Percentiles rank a stretch among this genome's conserved stretches.
phyloP scores from a whole-genome alignment of 2,113 vertebrate species.

The Coptodon rendalli region DNA sequence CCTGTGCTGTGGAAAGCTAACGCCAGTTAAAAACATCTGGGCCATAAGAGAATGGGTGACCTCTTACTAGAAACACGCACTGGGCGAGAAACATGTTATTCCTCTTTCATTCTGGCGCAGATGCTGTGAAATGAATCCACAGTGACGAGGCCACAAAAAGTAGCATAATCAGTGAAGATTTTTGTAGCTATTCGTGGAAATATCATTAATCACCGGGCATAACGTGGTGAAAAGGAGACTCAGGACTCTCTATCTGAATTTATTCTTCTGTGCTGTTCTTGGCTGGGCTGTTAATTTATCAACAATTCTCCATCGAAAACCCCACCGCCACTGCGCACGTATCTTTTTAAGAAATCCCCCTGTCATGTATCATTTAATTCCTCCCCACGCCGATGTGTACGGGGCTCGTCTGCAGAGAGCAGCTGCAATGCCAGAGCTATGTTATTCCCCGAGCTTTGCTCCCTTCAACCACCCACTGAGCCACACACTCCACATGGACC shows the following conservation, averaged over 20 bases:
- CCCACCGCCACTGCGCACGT: neutral
- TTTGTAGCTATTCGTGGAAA: neutral
- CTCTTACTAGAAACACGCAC: constrained; percentile 49
- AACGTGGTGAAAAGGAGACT: neutral
- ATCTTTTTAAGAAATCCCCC: constrained; percentile 8
- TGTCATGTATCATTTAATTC: neutral
- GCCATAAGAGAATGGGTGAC: constrained; percentile 42
- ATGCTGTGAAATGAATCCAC: constrained; percentile 17
- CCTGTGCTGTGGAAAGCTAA: constrained; percentile 28
- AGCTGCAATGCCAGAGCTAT: constrained; percentile 35
- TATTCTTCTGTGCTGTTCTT: neutral
- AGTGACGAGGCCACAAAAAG: neutral
- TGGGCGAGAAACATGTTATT: constrained; percentile 42
- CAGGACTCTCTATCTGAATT: neutral
- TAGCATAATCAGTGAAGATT: neutral
- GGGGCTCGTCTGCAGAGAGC: constrained; percentile 33
- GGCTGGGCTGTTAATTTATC: neutral
- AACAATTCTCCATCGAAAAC: neutral
- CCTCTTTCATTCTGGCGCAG: neutral
- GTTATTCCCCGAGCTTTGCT: constrained; percentile 23
- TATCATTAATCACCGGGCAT: constrained; percentile 11
- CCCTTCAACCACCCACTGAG: constrained; percentile 49
- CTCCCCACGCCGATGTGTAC: neutral
- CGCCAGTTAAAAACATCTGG: constrained; percentile 61
- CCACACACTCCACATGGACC: constrained; percentile 7